Conservation (phyloP, 2,113 vertebrate genomes). For the Polypterus senegalus region DNA sequence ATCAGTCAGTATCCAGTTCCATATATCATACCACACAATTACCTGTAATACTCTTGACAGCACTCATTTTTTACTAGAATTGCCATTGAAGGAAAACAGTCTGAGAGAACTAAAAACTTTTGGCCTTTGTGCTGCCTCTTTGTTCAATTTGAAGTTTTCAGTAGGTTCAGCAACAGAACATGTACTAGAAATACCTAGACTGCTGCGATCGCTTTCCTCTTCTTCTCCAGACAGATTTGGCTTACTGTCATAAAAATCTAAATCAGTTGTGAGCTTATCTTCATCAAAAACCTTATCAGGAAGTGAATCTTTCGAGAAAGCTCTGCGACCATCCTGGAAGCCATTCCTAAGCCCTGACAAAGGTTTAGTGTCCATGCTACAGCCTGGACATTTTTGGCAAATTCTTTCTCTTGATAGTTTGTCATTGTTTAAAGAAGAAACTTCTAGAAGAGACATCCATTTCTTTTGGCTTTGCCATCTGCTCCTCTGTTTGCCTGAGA, state of each 20-base stretch:
- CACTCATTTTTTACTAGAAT: too few species aligned
- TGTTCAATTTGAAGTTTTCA: too few species aligned
- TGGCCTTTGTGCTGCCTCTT: too few species aligned
- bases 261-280: not conserved
- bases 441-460: constrained; percentile 19
- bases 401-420: not conserved
- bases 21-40: too few species aligned
- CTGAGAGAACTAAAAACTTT: too few species aligned
- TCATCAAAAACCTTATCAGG: not conserved
- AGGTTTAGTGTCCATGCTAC: not conserved
- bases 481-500: not conserved
- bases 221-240: too few species aligned
- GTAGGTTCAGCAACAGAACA: too few species aligned
- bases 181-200: too few species aligned
- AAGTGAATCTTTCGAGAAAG: constrained; percentile 6
- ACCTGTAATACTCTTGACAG: too few species aligned
- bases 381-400: not conserved
- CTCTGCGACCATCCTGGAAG: constrained; percentile 5
- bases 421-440: constrained; percentile 5
- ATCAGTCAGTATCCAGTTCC: too few species aligned
- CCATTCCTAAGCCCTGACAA: constrained; percentile 1
- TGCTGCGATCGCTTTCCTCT: too few species aligned
- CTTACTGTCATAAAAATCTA: not conserved
- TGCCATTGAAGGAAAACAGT: too few species aligned
- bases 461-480: not conserved